Evolutionary conservation across 1,140 invertebrate genomes (phyloP), one percentile per base, ranked within the genome.

Genomic region (Agraylea sexmaculata): DNA sequence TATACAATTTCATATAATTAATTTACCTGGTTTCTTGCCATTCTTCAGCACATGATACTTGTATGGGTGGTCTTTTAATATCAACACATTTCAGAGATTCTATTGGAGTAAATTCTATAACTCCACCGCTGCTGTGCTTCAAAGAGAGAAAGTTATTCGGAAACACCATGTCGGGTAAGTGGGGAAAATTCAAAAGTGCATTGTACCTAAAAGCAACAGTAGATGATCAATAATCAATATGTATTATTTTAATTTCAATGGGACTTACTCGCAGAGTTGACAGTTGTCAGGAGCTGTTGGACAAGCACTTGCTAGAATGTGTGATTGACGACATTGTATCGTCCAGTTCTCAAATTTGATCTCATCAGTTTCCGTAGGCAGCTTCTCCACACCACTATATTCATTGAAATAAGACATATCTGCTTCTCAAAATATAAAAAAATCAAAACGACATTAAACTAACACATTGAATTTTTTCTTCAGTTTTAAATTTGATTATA

Each of bases 81-180:
- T 80, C 76, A 4, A 99, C 89, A 42, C 70, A 54, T 55, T 78
- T 80, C 17, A 99, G 62, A 1, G 94, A 89, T 70, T 96, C 89
- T 13, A 97, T 67, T 6, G 90, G 81, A 59, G 82, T 87, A 55
- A 98, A 98, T 54, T 84, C 73, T 30, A 98, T 69, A 10, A 66
- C 58, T 42, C 77, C 75, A 32, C 87, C 87, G 55, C 64, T 66
- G 40, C 71, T 64, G 56, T 89, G 83, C 33, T 64, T 62, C 2
- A 92, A 53, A 25, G 59, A 63, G 8, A 95, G 64, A 45, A 76
- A 62, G 56, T 94, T 95, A 50, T 87, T 84, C 15, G 88, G 87
- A 73, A 97, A 99, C 12, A 96, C 84, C 93, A 99, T 98, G 57
- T 98, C 94, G 12, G 94, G 94, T 47, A 96, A 71, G 58, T 94